These are phyloP conservation scores for Sciurus carolinensis DNA, from an alignment of 2,797 vertebrate species.

Conservation along the genomic window DNA sequence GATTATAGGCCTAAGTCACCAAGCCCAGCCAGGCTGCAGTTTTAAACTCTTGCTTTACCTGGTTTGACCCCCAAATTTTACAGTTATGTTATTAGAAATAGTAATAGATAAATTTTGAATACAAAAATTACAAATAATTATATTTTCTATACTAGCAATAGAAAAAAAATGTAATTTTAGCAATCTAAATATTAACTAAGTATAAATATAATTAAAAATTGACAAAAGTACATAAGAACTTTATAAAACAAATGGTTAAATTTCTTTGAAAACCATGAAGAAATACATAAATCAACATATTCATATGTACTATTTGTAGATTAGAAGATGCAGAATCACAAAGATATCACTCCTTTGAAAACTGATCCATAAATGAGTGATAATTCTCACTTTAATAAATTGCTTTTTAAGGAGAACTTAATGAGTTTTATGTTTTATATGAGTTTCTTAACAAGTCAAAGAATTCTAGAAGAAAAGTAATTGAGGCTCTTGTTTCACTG, in stretches of 20 bases:
- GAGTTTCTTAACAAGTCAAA: neutral
- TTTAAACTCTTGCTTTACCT: neutral
- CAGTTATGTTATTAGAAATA: neutral
- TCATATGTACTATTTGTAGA: neutral
- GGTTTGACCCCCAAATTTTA: neutral
- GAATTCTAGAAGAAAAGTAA: conserved; percentile 2
- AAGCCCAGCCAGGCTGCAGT: neutral
- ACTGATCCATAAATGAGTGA: neutral
- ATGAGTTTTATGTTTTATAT: neutral
- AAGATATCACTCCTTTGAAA: neutral
- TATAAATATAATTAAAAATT: neutral
- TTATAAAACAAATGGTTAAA: neutral
- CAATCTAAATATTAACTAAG: neutral
- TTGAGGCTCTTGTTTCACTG: neutral
- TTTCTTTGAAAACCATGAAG: neutral
- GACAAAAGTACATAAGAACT: neutral
- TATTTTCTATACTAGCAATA: neutral
- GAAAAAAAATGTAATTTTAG: neutral
- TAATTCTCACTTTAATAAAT: neutral
- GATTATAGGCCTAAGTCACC: no score
- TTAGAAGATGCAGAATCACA: neutral
- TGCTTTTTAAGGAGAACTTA: neutral
- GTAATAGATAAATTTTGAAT: neutral
- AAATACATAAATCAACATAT: conserved; percentile 8
- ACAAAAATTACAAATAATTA: conserved; percentile 26